phyloP scores from a whole-genome alignment of 2,113 vertebrate species.

The Lophochroa leadbeateri region DNA sequence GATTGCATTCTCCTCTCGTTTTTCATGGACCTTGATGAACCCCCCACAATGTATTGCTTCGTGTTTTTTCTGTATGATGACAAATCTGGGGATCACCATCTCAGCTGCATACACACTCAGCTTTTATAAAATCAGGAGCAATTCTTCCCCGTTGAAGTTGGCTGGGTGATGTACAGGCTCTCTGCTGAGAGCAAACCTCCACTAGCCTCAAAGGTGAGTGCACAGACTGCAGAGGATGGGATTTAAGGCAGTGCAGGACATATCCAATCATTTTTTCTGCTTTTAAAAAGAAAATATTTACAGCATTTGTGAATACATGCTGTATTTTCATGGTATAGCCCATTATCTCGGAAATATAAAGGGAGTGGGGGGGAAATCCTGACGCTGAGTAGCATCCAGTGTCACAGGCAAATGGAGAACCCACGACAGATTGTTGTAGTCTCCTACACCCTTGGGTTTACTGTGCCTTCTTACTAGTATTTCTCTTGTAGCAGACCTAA shows the following conservation, averaged over 20 bases:
- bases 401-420: not conserved
- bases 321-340: not conserved
- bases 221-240: not conserved
- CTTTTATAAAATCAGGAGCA: not conserved
- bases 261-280: not conserved
- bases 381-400: not conserved
- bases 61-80: not conserved
- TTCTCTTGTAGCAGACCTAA: not conserved
- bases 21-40: not conserved
- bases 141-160: not conserved
- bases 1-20: not conserved
- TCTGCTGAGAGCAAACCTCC: not conserved
- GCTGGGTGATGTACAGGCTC: not conserved
- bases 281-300: not conserved
- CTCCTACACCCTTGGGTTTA: not conserved
- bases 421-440: fast-evolving
- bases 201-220: not conserved
- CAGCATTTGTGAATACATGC: not conserved
- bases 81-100: not conserved
- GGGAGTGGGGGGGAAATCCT: fast-evolving
- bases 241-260: not conserved
- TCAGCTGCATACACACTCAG: not conserved
- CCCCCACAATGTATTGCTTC: not conserved
- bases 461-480: not conserved
- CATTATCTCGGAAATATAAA: not conserved